A percentile compares a stretch with the other conserved stretches of the same genome.
phyloP scores from a whole-genome alignment of 2,113 vertebrate species.

The Sceloporus undulatus region DNA sequence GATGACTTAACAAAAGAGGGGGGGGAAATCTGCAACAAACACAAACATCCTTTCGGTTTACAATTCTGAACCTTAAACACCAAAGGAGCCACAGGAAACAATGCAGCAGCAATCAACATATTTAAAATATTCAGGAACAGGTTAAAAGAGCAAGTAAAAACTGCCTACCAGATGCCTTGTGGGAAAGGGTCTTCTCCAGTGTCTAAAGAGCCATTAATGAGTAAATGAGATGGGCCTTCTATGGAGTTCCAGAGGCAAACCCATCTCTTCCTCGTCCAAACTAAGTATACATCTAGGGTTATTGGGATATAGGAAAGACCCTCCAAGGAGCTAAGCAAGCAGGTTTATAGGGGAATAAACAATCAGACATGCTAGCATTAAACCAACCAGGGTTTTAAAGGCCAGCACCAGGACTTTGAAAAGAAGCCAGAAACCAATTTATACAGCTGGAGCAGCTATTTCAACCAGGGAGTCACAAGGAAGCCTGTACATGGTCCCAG shows the following conservation, averaged over 20 bases:
- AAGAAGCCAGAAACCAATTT: background rate
- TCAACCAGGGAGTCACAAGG: background rate
- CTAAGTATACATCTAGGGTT: background rate
- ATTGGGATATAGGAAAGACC: background rate
- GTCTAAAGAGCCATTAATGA: background rate
- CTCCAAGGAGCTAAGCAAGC: background rate
- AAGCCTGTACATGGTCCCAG: background rate
- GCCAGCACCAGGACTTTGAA: background rate
- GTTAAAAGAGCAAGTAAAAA: background rate
- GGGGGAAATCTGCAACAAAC: no score
- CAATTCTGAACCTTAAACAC: background rate
- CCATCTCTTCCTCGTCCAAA: background rate
- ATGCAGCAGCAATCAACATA: background rate
- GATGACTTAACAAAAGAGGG: background rate
- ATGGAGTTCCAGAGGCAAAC: background rate
- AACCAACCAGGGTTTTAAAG: background rate
- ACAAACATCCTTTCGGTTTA: no score
- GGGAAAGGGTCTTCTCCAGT: background rate
- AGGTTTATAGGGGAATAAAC: background rate
- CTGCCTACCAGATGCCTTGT: no score
- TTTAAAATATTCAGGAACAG: background rate
- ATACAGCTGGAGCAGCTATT: background rate
- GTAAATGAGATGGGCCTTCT: background rate
- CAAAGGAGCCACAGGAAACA: background rate
- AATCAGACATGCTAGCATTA: background rate